Evolutionary conservation across 1,140 invertebrate genomes (phyloP).

Genomic region (Ladona fulva): DNA sequence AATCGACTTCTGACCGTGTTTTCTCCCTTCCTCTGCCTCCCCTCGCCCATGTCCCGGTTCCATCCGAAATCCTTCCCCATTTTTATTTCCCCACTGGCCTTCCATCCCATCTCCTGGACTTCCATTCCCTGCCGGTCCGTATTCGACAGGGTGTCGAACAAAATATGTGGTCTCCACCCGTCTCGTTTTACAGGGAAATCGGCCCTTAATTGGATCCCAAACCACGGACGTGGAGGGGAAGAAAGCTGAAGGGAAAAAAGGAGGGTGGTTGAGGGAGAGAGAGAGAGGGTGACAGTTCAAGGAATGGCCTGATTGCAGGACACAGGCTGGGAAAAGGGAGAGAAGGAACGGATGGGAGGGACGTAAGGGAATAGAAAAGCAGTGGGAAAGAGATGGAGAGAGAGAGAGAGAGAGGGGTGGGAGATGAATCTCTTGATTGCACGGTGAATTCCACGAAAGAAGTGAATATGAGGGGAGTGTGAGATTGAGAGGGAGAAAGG

Average conservation of each 20-base stretch:
- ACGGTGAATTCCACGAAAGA: neutral
- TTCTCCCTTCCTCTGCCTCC: neutral
- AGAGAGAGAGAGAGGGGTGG: neutral
- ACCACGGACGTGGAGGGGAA: neutral
- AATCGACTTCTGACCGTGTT: slow-evolving; percentile 4
- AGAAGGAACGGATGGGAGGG: neutral
- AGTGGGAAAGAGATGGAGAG: neutral
- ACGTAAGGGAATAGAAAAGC: neutral
- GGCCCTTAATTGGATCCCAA: neutral
- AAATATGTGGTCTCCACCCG: neutral
- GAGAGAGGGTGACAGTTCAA: neutral
- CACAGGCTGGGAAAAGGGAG: neutral
- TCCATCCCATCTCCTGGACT: neutral
- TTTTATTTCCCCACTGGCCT: neutral
- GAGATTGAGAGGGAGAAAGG: neutral
- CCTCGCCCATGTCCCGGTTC: neutral
- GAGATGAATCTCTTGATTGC: neutral
- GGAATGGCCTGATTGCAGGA: neutral
- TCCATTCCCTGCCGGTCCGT: neutral
- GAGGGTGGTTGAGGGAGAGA: too few relatives aligned
- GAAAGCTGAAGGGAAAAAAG: neutral
- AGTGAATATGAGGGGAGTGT: neutral
- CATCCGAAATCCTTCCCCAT: neutral
- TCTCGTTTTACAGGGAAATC: slow-evolving; percentile 9
- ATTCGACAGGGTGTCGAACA: slow-evolving; percentile 7